Evolutionary conservation across 2,888 invertebrate genomes (phyloP).

Genomic region (Dolichopus griseipennis): DNA sequence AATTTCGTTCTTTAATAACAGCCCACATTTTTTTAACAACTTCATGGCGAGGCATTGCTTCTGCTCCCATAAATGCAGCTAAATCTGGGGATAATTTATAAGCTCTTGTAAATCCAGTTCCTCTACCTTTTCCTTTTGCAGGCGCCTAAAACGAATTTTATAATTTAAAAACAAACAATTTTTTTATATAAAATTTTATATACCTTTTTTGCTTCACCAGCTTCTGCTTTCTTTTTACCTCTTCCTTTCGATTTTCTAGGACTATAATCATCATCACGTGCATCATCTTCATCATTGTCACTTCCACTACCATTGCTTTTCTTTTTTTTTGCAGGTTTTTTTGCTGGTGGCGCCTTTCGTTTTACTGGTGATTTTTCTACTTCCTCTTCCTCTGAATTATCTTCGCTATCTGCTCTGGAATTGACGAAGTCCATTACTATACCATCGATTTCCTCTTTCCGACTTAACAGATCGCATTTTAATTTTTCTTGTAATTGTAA

Average conservation of each 20-base stretch:
- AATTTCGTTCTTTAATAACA: slow-evolving; percentile 78
- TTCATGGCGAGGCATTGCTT: slow-evolving; percentile 77
- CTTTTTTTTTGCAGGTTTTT: slow-evolving; percentile 35
- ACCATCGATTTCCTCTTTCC: slow-evolving; percentile 80
- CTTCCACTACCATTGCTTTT: slow-evolving; percentile 36
- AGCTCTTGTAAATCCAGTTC: slow-evolving; percentile 74
- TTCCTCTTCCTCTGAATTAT: slow-evolving; percentile 27
- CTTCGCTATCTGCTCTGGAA: slow-evolving; percentile 27
- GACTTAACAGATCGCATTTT: slow-evolving; percentile 61
- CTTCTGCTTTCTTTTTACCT: slow-evolving; percentile 19
- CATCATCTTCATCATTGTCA: slow-evolving; percentile 42
- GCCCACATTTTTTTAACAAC: slow-evolving; percentile 87
- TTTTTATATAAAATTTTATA: neutral
- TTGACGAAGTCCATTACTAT: slow-evolving; percentile 71
- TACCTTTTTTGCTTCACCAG: slow-evolving; percentile 24
- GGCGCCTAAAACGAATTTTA: neutral
- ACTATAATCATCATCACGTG: slow-evolving; percentile 54
- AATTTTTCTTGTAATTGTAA: slow-evolving; percentile 75
- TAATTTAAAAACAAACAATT: neutral
- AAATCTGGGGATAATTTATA: slow-evolving; percentile 78
- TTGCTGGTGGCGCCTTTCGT: slow-evolving; percentile 43
- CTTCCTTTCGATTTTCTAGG: slow-evolving; percentile 42
- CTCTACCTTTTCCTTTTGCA: slow-evolving; percentile 37
- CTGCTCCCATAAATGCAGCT: slow-evolving; percentile 69
- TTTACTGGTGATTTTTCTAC: slow-evolving; percentile 32